Conservation (phyloP, 2,113 vertebrate species). For the Platanista minor region DNA sequence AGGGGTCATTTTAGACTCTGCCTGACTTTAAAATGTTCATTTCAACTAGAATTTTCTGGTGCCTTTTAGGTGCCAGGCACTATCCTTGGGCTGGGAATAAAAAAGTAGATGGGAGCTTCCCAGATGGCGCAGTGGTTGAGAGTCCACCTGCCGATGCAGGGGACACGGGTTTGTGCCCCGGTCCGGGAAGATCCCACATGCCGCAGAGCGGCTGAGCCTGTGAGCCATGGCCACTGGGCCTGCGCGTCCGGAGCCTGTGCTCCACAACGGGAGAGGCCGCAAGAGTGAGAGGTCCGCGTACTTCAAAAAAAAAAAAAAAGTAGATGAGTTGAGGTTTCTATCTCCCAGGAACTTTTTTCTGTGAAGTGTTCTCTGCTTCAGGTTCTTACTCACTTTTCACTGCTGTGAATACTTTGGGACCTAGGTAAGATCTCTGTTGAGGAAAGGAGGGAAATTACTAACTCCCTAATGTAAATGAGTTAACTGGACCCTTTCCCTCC, state of each 20-base stretch:
- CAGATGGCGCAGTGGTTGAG: too few relatives aligned
- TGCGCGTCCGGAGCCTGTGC: too few relatives aligned
- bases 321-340: background rate
- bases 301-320: background rate
- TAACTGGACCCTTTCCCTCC: background rate
- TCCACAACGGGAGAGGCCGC: too few relatives aligned
- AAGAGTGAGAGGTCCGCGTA: too few relatives aligned
- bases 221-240: too few relatives aligned
- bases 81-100: background rate
- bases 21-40: background rate
- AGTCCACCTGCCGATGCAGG: too few relatives aligned
- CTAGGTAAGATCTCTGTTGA: background rate
- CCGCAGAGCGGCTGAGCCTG: too few relatives aligned
- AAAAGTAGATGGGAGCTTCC: background rate
- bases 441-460: background rate
- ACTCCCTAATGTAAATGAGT: background rate
- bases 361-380: background rate
- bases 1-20: background rate
- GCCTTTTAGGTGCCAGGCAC: background rate
- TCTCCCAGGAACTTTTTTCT: background rate
- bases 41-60: background rate
- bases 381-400: background rate
- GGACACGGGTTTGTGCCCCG: too few relatives aligned
- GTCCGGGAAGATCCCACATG: too few relatives aligned
- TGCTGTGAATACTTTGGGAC: background rate